Evolutionary conservation across 2,797 vertebrate species (phyloP).

Genomic region (Graptemys geographica): DNA sequence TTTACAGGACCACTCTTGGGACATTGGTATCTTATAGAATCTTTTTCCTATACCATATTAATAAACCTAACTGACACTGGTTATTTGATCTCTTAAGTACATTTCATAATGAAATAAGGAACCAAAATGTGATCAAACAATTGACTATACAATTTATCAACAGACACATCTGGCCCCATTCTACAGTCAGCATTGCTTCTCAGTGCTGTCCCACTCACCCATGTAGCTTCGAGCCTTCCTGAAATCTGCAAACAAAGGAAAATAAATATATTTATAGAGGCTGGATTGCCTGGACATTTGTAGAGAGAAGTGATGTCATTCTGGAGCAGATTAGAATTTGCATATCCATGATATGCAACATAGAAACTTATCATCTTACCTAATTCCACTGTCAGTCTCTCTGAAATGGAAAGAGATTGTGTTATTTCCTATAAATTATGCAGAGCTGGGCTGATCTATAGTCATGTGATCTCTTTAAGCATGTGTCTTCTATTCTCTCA

Average conservation of each 20-base stretch:
- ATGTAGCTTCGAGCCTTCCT: neutral
- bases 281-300: neutral
- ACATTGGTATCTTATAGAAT: too few species aligned
- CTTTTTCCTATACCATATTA: too few species aligned
- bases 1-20: too few species aligned
- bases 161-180: too few species aligned
- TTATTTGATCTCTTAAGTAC: too few species aligned
- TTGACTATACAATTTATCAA: too few species aligned
- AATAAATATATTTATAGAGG: neutral
- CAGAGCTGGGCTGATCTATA: neutral
- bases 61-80: too few species aligned
- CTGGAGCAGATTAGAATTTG: neutral
- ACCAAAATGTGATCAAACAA: too few species aligned
- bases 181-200: rapidly evolving
- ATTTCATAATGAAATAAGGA: too few species aligned
- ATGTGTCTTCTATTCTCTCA: neutral
- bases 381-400: neutral
- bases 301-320: neutral
- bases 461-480: too few species aligned
- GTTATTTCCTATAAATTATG: neutral
- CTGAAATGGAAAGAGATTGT: neutral
- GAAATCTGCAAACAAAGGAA: neutral
- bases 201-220: too few species aligned
- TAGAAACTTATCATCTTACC: neutral
- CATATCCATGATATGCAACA: neutral